Conservation (phyloP, 2,888 invertebrate species). For the Oxyteleia sp. region DNA sequence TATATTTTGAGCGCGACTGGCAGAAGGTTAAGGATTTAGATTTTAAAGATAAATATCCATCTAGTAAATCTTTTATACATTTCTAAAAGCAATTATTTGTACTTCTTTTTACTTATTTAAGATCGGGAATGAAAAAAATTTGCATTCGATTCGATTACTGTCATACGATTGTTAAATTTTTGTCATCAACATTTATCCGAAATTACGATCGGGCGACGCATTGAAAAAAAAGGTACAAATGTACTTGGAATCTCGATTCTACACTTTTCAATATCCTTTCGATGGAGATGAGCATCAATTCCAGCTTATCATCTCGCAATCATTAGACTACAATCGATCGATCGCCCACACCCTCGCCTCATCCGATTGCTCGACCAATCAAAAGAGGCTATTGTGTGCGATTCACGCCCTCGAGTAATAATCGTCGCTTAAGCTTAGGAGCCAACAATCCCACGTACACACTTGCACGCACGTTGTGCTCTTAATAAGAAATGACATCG, state of each 20-base stretch:
- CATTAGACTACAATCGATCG: conserved; percentile 70
- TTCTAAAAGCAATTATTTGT: too few species aligned
- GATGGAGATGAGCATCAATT: conserved; percentile 66
- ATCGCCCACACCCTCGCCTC: conserved; percentile 58
- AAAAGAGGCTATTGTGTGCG: conserved; percentile 36
- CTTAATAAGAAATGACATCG: conserved; percentile 69
- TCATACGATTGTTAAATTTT: conserved; percentile 2
- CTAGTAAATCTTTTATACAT: too few species aligned
- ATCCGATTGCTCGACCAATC: conserved; percentile 47
- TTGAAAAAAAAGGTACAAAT: conserved; percentile 23
- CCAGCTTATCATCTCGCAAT: conserved; percentile 68
- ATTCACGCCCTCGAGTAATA: conserved; percentile 70
- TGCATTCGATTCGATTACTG: background rate
- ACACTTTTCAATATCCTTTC: conserved; percentile 65
- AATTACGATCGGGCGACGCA: conserved; percentile 12
- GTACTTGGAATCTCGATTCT: conserved; percentile 50
- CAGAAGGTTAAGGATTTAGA: too few species aligned
- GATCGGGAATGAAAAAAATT: background rate
- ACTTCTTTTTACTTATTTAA: too few species aligned
- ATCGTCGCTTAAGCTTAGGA: conserved; percentile 58
- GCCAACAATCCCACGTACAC: conserved; percentile 32
- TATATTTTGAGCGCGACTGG: too few species aligned
- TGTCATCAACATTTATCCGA: conserved; percentile 18
- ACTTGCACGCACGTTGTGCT: conserved; percentile 40
- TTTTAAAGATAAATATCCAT: too few species aligned